A percentile compares a stretch with the other conserved stretches of the same genome.
Conservation (phyloP, 2,113 vertebrate genomes). For the Hippocampus abdominalis region DNA sequence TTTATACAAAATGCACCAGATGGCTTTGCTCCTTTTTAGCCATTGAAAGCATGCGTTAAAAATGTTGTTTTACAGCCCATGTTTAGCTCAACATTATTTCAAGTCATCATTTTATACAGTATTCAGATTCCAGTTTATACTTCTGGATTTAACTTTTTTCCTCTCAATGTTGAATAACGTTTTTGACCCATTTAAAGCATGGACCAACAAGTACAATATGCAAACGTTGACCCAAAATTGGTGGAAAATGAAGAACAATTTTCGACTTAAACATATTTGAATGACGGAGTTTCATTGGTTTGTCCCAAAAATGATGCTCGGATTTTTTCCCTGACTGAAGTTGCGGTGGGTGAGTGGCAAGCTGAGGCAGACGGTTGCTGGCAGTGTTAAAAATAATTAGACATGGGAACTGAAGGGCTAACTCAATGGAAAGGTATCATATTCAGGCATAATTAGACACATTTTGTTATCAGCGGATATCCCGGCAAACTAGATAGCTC, state of each 20-base stretch:
- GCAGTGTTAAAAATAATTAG: slow-evolving; percentile 32
- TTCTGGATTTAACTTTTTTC: not conserved
- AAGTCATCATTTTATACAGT: not conserved
- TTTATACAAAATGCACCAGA: not conserved
- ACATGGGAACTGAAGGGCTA: too few relatives aligned
- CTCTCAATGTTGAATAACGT: not conserved
- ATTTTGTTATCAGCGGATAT: too few relatives aligned
- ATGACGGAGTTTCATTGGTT: too few relatives aligned
- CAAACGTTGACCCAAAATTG: not conserved
- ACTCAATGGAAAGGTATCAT: too few relatives aligned
- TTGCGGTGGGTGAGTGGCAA: slow-evolving; percentile 5
- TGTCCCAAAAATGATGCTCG: not conserved
- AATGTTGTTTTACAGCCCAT: not conserved
- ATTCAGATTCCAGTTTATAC: not conserved
- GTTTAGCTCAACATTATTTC: not conserved
- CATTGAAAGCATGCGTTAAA: not conserved
- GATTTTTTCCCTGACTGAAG: slow-evolving; percentile 9
- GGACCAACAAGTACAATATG: not conserved
- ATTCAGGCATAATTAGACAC: too few relatives aligned
- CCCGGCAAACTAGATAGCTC: too few relatives aligned
- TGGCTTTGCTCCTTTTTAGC: not conserved
- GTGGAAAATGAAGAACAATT: not conserved
- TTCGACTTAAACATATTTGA: not conserved
- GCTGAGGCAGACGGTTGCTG: slow-evolving; percentile 10
- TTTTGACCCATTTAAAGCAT: not conserved